A percentile compares a stretch with the other conserved stretches of the same genome.
Conservation (phyloP, 2,113 vertebrate species). For the Amazona vittata region DNA sequence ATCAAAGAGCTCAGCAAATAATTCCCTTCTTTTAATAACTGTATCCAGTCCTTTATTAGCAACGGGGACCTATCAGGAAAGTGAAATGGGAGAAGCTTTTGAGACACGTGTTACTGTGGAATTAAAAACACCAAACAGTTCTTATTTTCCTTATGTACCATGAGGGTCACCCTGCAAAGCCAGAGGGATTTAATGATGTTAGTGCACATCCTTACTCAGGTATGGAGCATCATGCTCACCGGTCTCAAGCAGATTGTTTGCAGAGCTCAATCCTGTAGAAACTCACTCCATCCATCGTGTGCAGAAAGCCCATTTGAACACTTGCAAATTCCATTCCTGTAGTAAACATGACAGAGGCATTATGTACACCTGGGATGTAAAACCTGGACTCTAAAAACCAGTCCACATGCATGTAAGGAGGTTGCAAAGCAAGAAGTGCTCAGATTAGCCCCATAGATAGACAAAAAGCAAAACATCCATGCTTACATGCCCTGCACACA, state of each 20-base stretch:
- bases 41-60: background rate
- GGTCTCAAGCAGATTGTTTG: background rate
- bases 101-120: background rate
- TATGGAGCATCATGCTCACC: background rate
- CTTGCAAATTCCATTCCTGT: background rate
- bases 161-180: background rate
- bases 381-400: background rate
- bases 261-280: background rate
- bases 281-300: background rate
- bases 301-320: background rate
- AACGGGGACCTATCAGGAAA: background rate
- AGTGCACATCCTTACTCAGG: background rate
- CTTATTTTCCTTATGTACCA: background rate
- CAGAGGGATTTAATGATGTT: background rate
- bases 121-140: background rate
- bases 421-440: accelerated
- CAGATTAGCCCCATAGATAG: background rate
- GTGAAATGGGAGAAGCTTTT: background rate
- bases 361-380: background rate
- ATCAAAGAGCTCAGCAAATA: background rate
- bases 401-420: background rate
- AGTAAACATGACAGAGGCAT: background rate
- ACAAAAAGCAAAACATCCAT: background rate
- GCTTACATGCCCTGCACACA: background rate
- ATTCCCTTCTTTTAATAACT: background rate